Conservation (phyloP, 2,888 invertebrate genomes). For the Microctonus brassicae region DNA sequence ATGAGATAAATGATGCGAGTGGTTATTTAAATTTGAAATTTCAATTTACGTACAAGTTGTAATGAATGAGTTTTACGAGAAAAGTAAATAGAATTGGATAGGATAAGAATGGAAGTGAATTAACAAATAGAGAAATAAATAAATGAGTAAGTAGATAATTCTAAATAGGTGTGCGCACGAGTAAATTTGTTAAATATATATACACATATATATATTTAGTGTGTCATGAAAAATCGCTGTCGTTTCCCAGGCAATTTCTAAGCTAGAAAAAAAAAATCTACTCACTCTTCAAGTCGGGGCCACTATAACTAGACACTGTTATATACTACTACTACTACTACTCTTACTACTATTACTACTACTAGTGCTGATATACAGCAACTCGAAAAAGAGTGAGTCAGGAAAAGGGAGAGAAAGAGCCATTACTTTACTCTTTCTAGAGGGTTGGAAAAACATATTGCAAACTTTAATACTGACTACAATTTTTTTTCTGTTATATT, state of each 20-base stretch:
- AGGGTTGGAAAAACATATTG: constrained; percentile 21
- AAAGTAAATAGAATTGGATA: neutral
- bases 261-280: constrained; percentile 18
- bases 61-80: no score
- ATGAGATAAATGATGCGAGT: no score
- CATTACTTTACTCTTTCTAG: constrained; percentile 14
- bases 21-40: no score
- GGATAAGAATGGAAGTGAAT: neutral
- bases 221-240: constrained; percentile 28
- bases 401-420: neutral
- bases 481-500: constrained; percentile 12
- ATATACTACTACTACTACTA: neutral
- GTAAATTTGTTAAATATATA: constrained; percentile 1
- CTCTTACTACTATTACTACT: neutral
- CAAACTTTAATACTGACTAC: constrained; percentile 28
- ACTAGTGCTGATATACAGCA: neutral
- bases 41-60: no score
- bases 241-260: constrained; percentile 26
- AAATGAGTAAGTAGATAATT: neutral
- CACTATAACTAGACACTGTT: neutral
- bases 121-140: neutral
- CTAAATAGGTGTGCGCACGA: neutral
- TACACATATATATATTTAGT: neutral
- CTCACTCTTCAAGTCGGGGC: neutral
- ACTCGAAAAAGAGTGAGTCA: neutral